Conservation (phyloP, 2,888 invertebrate genomes). For the Drosophila fungiperda region DNA sequence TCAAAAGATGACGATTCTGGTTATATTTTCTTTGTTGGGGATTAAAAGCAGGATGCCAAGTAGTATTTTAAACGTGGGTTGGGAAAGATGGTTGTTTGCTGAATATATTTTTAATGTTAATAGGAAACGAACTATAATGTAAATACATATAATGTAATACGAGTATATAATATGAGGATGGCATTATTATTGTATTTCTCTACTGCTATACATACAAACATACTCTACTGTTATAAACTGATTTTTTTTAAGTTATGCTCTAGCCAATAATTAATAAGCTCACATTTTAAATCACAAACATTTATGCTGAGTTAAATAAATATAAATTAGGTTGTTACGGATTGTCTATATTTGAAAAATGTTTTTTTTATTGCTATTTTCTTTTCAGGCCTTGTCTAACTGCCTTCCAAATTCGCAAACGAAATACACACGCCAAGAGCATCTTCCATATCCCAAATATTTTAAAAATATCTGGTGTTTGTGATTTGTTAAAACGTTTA, state of each 20-base stretch:
- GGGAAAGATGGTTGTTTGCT: background rate
- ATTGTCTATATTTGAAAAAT: background rate
- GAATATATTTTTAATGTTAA: background rate
- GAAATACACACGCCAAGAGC: slow-evolving; percentile 70
- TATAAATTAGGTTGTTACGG: background rate
- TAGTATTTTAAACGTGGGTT: background rate
- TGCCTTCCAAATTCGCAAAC: slow-evolving; percentile 84
- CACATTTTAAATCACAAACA: background rate
- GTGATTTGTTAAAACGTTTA: slow-evolving; percentile 78
- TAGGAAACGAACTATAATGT: background rate
- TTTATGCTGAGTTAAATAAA: background rate
- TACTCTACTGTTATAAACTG: background rate
- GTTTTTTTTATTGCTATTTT: background rate
- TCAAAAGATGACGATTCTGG: background rate
- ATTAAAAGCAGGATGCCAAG: background rate
- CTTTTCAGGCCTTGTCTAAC: slow-evolving; percentile 85
- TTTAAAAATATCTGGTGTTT: slow-evolving; percentile 82
- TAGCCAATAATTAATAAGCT: background rate
- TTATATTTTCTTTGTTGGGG: background rate
- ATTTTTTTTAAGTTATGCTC: background rate
- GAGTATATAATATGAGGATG: background rate
- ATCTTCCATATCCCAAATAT: slow-evolving; percentile 84
- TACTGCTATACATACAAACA: background rate
- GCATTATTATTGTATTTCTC: background rate
- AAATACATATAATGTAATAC: background rate